Conservation (phyloP, 2,113 vertebrate genomes). For the Sander vitreus region DNA sequence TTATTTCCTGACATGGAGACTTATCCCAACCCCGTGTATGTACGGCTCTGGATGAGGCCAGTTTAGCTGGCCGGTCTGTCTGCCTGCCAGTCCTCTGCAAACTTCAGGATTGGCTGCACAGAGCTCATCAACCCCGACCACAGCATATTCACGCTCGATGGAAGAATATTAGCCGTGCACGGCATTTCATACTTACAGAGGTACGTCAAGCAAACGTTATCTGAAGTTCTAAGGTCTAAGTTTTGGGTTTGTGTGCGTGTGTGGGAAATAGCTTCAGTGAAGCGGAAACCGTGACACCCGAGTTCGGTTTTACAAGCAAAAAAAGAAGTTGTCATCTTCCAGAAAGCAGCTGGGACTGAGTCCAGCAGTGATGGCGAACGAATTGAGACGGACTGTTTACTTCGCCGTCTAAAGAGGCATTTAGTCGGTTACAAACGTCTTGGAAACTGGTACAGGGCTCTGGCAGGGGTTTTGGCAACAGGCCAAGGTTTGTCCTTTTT, state of each 20-base stretch:
- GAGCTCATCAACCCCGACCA: conserved; percentile 19
- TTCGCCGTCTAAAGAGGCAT: not conserved
- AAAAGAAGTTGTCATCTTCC: conserved; percentile 51
- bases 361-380: conserved; percentile 34
- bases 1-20: not conserved
- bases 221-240: not conserved
- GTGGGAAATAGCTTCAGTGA: not conserved
- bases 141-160: conserved; percentile 33
- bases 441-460: not conserved
- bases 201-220: conserved; percentile 39
- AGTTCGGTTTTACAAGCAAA: conserved; percentile 13
- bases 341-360: conserved; percentile 38
- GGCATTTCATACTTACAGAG: not conserved
- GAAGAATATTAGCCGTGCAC: conserved; percentile 22
- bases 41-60: conserved; percentile 45
- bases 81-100: conserved; percentile 35
- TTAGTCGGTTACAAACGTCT: not conserved
- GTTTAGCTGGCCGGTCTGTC: conserved; percentile 25
- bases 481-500: conserved; percentile 31
- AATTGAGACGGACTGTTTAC: not conserved
- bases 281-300: conserved; percentile 60
- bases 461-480: conserved; percentile 6
- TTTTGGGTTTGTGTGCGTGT: not conserved
- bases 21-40: not conserved
- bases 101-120: conserved; percentile 53